phyloP scores from a whole-genome alignment of 2,113 vertebrate genomes.

The Microcebus murinus region DNA sequence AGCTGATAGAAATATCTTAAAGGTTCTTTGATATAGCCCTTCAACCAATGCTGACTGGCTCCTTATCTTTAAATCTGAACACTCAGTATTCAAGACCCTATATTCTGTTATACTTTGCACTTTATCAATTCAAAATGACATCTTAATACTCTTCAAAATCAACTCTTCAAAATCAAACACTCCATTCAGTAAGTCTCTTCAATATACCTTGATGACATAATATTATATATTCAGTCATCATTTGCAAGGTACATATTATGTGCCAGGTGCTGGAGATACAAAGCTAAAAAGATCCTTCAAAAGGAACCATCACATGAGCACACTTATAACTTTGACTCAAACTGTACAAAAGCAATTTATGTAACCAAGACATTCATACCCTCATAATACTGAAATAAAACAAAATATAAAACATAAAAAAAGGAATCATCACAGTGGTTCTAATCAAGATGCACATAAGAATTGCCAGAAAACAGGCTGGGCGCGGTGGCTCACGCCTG shows the following conservation, averaged over 20 bases:
- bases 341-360: too few relatives aligned
- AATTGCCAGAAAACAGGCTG: not conserved
- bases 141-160: not conserved
- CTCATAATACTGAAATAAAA: too few relatives aligned
- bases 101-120: not conserved
- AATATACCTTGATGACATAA: slow-evolving; percentile 8
- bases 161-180: slow-evolving; percentile 38
- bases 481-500: too few relatives aligned
- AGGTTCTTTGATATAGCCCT: not conserved
- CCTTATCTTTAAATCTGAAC: not conserved
- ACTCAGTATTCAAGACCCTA: slow-evolving; percentile 19
- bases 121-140: slow-evolving; percentile 35
- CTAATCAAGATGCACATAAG: not conserved
- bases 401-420: not conserved
- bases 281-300: not conserved
- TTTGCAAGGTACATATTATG: not conserved
- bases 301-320: not conserved
- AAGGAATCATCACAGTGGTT: not conserved
- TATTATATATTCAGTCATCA: not conserved
- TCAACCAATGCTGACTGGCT: slow-evolving; percentile 18
- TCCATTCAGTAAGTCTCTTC: slow-evolving; percentile 28
- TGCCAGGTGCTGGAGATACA: not conserved
- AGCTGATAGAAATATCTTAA: not conserved
- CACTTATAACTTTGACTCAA: too few relatives aligned
- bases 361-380: too few relatives aligned